Base-by-base conservation (phyloP, 2,888 invertebrate genomes). In the Nebria brevicollis region DNA sequence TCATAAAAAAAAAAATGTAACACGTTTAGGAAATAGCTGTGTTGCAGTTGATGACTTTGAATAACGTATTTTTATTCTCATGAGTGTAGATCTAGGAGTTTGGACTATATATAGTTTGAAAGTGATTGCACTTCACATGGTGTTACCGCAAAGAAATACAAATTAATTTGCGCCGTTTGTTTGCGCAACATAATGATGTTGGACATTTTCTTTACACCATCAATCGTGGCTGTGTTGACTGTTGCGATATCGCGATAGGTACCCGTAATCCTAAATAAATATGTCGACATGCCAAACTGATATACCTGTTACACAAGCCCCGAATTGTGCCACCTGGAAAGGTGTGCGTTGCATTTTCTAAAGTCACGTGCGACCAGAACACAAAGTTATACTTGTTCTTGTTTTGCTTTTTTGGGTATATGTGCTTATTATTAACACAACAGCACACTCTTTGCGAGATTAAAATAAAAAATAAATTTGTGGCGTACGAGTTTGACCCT, bases 401-500 rank as follows among this genome's bases (percentile, higher is more conserved):
- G 54, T 54, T 54, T 13, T 54, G 54, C 8, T 8, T 34, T 13
- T 54, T 54, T 54, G 54, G 54, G 54, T 54, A 54, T 54, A 54
- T 54, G 54, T 54, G 8, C 2, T 54, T 54, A 54, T 54, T 54
- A 54, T 54, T 54, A 54, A 54, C 54, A 54, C 54, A 8, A 3
- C 13, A 54, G 54, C 54, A 13, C 54, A 54, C 54, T 54, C 54
- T 3, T 54, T 7, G 54, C 54, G 13, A 8, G 54, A 54, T 54
- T 54, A 54, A 54, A 54, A 54, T 54, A 54, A 54, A 54, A 54
- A 54, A 54, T 54, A 54, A 54, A 54, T 54, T 54, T 11, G 54
- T 54, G 4, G 54, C 70, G 25, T 70, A 20, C 20, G 70, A 13
- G 26, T 70, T 15, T 70, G 70, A 70, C 73, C 73, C n/a, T 13